Base-by-base conservation (phyloP, 2,113 vertebrate genomes). In the Naja naja region DNA sequence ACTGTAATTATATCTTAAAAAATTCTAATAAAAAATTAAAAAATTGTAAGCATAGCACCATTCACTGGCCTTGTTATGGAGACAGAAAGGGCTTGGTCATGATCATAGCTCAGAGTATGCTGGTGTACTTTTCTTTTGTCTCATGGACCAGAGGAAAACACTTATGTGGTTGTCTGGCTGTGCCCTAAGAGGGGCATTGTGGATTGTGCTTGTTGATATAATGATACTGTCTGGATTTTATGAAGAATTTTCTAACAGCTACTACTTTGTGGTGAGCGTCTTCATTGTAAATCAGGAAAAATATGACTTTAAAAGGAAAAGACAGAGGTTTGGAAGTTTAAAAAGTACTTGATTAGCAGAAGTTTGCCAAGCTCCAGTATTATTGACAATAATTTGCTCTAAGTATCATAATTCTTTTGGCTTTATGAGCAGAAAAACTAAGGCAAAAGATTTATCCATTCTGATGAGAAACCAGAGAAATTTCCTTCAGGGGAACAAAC, bases 311-410 rank as follows among this genome's bases (percentile, higher is more conserved):
- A 55, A 95, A 95, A 94, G 90, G 94, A 90, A 87, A 91, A 86
- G 74, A 92, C 91, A 54, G 39, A 74, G 86, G 92, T 94, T 96
- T 96, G 94, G 94, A 93, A 52, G 34, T 87, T 52, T 64, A 90
- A 92, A 56, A 87, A 85, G 30, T 91, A 95, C 92, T 52, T 92
- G 92, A 92, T 95, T 60, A 94, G 81, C 88, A 95, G 49, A 95
- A 93, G 90, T 60, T 34, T 94, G 45, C 93, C 91, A 85, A 52
- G 92, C 91, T 86, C 55, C 85, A 95, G 43, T 94, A 90, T 90
- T 95, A 95, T 94, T 96, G 94, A 86, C 91, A 94, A 92, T 91
- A 81, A 95, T 58, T 92, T 90, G 96, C 91, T 87, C 58, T 96
- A 93, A 95, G 95, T 94, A 74, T 81, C 64, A 87, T 87, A 94